phyloP scores from a whole-genome alignment of 2,888 invertebrate genomes.

The Tenthredo mesomela region DNA sequence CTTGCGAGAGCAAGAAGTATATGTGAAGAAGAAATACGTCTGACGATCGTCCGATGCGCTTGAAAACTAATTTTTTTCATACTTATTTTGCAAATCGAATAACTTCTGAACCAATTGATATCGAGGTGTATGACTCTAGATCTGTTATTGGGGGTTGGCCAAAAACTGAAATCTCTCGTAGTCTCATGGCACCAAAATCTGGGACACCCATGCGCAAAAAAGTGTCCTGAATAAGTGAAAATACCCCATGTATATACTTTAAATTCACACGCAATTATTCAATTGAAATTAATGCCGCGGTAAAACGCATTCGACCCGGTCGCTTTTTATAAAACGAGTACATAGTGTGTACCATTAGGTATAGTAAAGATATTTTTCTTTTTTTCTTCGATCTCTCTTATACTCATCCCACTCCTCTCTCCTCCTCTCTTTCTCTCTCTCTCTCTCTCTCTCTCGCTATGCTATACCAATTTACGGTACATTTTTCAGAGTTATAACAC shows the following conservation, averaged over 20 bases:
- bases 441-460: slow-evolving; percentile 14
- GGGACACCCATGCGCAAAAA: too few relatives aligned
- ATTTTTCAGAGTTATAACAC: slow-evolving; percentile 47
- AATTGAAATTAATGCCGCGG: slow-evolving; percentile 23
- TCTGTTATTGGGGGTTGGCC: too few relatives aligned
- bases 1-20: too few relatives aligned
- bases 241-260: neutral
- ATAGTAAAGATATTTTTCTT: neutral
- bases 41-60: too few relatives aligned
- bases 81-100: too few relatives aligned
- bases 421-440: slow-evolving; percentile 21
- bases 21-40: too few relatives aligned
- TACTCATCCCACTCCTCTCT: slow-evolving; percentile 34
- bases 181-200: too few relatives aligned
- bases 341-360: neutral
- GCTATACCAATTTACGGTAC: slow-evolving; percentile 24
- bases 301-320: slow-evolving; percentile 26
- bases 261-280: slow-evolving; percentile 38
- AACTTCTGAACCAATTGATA: too few relatives aligned
- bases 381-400: slow-evolving; percentile 49
- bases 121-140: too few relatives aligned
- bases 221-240: too few relatives aligned
- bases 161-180: too few relatives aligned
- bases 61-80: too few relatives aligned
- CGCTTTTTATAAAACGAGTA: slow-evolving; percentile 6